phyloP scores from a whole-genome alignment of 2,888 invertebrate genomes.

The Spodoptera littoralis region DNA sequence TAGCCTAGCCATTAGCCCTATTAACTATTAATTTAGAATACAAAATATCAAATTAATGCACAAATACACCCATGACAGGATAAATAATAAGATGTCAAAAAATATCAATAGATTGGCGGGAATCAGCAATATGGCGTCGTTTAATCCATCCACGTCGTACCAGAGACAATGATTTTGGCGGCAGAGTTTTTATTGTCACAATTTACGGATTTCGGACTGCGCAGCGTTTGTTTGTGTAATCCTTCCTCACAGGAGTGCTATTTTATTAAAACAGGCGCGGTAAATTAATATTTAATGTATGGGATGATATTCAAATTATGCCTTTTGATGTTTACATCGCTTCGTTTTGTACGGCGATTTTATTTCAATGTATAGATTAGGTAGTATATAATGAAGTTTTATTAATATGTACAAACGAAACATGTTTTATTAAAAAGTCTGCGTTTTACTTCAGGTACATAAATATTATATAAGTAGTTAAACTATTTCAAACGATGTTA shows the following conservation, averaged over 20 bases:
- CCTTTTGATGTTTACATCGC: conserved; percentile 23
- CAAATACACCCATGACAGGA: conserved; percentile 6
- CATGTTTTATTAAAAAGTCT: background rate
- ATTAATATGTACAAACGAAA: too few relatives aligned
- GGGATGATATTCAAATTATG: conserved; percentile 17
- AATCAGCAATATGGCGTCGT: conserved; percentile 44
- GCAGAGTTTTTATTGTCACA: conserved; percentile 38
- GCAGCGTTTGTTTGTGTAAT: conserved; percentile 24
- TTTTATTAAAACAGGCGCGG: conserved; percentile 24
- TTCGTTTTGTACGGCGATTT: conserved; percentile 6
- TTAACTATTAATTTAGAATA: too few relatives aligned
- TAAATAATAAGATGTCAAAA: conserved; percentile 8
- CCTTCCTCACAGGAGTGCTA: conserved; percentile 24
- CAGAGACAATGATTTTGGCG: conserved; percentile 37
- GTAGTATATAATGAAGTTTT: too few relatives aligned
- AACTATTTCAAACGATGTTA: conserved; percentile 10
- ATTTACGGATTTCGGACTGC: conserved; percentile 25
- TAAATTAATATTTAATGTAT: conserved; percentile 17
- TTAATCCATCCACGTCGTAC: conserved; percentile 40
- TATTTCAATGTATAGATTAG: conserved; percentile 1
- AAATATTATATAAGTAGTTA: background rate
- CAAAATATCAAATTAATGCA: conserved; percentile 1
- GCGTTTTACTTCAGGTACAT: background rate
- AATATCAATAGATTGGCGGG: conserved; percentile 16
- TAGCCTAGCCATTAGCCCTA: too few relatives aligned